A percentile compares a stretch with the other conserved stretches of the same genome.
These are phyloP conservation scores for Meiosimyza decipiens DNA, from an alignment of 2,888 invertebrate species.

Conservation along the genomic window DNA sequence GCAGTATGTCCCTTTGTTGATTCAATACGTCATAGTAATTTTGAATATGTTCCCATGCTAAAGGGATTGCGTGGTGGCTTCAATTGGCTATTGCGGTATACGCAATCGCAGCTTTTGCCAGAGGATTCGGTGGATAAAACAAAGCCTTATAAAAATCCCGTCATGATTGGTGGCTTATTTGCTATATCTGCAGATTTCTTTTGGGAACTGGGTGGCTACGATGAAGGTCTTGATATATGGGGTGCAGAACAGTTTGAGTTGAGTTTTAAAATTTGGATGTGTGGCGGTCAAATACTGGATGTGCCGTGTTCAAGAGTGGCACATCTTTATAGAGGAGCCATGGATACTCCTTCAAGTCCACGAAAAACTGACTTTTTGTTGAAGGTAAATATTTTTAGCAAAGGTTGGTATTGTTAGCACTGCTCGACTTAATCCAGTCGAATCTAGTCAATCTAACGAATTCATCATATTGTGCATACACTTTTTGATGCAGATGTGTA, in stretches of 20 bases:
- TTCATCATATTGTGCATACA: no score
- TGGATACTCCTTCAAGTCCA: conserved; percentile 90
- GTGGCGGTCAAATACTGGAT: conserved; percentile 94
- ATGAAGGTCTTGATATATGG: conserved; percentile 95
- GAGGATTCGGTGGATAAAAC: conserved; percentile 60
- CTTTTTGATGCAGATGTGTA: no score
- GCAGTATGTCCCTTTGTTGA: conserved; percentile 97
- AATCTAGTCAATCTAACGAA: no score
- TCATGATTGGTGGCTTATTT: conserved; percentile 98
- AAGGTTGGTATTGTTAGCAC: neutral
- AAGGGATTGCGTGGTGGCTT: conserved; percentile 88
- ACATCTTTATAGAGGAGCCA: conserved; percentile 83
- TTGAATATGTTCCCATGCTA: conserved; percentile 93
- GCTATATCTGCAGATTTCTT: conserved; percentile 93
- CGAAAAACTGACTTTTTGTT: conserved; percentile 89
- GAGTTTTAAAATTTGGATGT: conserved; percentile 98
- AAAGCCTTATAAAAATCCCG: conserved; percentile 78
- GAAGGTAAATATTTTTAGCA: conserved; percentile 46
- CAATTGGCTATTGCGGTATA: conserved; percentile 98
- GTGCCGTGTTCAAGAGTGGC: conserved; percentile 94
- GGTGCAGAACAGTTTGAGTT: conserved; percentile 98
- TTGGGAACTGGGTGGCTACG: conserved; percentile 97
- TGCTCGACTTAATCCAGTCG: no score
- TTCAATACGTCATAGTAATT: conserved; percentile 91
- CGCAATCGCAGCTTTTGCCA: conserved; percentile 80